Conservation (phyloP, 2,797 vertebrate species). For the Falco rusticolus region DNA sequence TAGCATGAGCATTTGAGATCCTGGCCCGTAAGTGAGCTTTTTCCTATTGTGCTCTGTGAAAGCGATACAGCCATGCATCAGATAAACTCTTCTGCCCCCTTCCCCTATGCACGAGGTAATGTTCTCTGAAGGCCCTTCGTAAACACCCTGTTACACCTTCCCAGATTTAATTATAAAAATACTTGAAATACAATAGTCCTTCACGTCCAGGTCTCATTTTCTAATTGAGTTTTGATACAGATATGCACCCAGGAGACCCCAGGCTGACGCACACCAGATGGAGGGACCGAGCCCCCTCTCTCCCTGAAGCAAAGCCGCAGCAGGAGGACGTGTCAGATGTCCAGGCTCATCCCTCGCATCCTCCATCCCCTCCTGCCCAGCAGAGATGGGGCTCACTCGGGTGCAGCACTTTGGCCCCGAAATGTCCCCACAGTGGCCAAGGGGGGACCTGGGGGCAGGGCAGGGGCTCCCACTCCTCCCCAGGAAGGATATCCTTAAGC, state of each 20-base stretch:
- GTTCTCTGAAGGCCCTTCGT: not conserved
- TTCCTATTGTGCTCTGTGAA: not conserved
- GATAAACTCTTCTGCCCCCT: not conserved
- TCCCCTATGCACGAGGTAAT: rapidly evolving
- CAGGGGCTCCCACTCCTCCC: not conserved
- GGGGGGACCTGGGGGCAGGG: not conserved
- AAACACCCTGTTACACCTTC: not conserved
- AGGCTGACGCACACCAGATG: not conserved
- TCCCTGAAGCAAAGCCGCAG: not conserved
- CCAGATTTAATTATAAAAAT: constrained; percentile 19
- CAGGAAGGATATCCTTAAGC: not conserved
- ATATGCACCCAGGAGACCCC: not conserved
- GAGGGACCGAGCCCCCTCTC: not conserved
- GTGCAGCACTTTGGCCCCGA: rapidly evolving
- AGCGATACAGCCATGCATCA: rapidly evolving
- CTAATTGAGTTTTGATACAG: constrained; percentile 43
- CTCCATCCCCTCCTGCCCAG: not conserved
- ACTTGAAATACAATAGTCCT: constrained; percentile 31
- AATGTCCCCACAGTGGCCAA: rapidly evolving
- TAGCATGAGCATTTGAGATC: not conserved
- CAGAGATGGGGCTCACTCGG: not conserved
- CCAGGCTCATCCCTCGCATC: not conserved
- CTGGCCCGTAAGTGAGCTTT: not conserved
- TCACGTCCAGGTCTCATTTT: constrained; percentile 1
- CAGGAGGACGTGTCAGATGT: not conserved